Base-by-base conservation (phyloP, 2,797 vertebrate species). In the Gastrophryne carolinensis region DNA sequence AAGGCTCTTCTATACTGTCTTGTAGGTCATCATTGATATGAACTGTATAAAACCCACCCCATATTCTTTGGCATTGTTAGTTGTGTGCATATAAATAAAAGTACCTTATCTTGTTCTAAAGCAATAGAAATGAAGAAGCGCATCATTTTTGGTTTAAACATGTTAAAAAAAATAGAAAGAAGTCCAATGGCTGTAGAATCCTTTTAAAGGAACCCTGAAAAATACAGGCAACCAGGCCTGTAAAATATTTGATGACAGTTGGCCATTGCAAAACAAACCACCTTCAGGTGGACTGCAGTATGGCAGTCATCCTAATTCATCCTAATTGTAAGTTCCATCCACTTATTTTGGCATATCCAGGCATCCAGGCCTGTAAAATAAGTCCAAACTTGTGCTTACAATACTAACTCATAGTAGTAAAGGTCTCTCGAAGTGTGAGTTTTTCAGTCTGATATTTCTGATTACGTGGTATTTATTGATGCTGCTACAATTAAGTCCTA, bases 191-290 rank as follows among this genome's bases (percentile, higher is more conserved):
- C 21, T 56, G 70, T 23, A 47, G 24, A 30, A 52, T 67, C 63
- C 10, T 5, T 62, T 52, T 15, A 21, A 65, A 79, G 63, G 73
- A 30, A 53, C 23, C 2, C 61, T 49, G 74, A 49, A 9, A 1
- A 63, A 15, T 24, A 62, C 58, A 56, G 79, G 62, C 72, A 37
- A 70, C 72, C 34, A 0, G 37, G 7, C 49, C n/a, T 57, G 72
- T 62, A 9, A 1, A 0, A 6, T 23, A 39, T n/a, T n/a, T n/a
- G n/a, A n/a, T n/a, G n/a, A n/a, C n/a, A n/a, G n/a, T n/a, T n/a
- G n/a, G n/a, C n/a, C n/a, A n/a, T n/a, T n/a, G n/a, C n/a, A n/a
- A n/a, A n/a, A n/a, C n/a, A n/a, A n/a, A n/a, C n/a, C n/a, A n/a
- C n/a, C n/a, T n/a, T n/a, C n/a, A n/a, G n/a, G n/a, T n/a, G n/a